Base-by-base conservation (phyloP, 1,140 invertebrate genomes). In the Antheraea pernyi region DNA sequence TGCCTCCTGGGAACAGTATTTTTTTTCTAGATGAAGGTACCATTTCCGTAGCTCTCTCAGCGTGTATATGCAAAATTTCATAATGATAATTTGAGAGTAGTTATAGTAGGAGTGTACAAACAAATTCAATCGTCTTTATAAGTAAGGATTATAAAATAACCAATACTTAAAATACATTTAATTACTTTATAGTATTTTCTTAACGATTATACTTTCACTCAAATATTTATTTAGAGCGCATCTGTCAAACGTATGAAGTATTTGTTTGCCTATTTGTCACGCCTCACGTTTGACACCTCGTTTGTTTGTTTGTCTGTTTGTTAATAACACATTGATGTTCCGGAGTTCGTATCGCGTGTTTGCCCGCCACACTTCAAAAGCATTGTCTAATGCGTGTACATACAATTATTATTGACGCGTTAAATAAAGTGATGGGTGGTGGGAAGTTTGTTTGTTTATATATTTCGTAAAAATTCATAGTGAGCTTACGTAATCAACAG, bases 181-280 rank as follows among this genome's bases (percentile, higher is more conserved):
- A 42, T 42, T 42, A 53, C 10, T 2, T 13, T 53, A 53, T 0
- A 19, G 59, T 63, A 63, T 68, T 64, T 36, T 67, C 46, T 67
- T 3, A 0, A 16, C 13, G 22, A 19, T 48, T 64, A 60, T 71
- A 71, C 70, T 30, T 59, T 42, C 63, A 53, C 36, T 61, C 48
- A 64, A 71, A 71, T 71, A 68, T 71, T 71, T 60, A 67, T 59
- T 59, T 65, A 58, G 58, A 46, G 36, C 58, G 65, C 8, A 22
- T 39, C 46, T 53, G 46, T 53, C 46, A 53, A n/a, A 53, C 46
- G 16, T 53, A 53, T 13, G 46, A 16, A 16, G 19, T 39, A 37
- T 19, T 11, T 71, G 36, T 67, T 58, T 71, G 46, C 67, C 7
- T 59, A 58, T 30, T 60, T 60, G 37, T 70, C 58, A 19, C 65